phyloP scores from a whole-genome alignment of 2,113 vertebrate genomes.

The Ceuthmochares aereus region DNA sequence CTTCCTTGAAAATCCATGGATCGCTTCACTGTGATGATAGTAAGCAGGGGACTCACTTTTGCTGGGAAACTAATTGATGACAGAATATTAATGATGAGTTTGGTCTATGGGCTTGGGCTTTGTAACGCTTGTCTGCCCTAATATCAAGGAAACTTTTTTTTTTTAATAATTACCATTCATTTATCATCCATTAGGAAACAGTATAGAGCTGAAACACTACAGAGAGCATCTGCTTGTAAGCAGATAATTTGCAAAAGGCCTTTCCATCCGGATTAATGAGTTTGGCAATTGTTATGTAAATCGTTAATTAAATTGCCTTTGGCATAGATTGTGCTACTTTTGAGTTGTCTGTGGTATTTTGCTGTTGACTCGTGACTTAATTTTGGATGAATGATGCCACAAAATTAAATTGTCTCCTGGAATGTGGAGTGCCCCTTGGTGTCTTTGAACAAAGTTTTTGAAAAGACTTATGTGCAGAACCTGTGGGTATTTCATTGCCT shows the following conservation, averaged over 20 bases:
- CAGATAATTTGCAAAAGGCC: not conserved
- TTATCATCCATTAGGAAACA: not conserved
- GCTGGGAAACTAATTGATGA: not conserved
- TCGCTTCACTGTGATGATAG: accelerated
- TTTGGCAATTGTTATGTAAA: conserved; percentile 50
- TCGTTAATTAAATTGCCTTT: conserved; percentile 13
- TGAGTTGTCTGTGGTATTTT: not conserved
- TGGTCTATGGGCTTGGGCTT: not conserved
- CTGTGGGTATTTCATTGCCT: not conserved
- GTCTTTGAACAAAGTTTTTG: not conserved
- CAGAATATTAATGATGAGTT: not conserved
- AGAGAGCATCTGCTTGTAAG: not conserved
- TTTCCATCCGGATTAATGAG: conserved; percentile 8
- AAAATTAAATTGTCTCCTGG: not conserved
- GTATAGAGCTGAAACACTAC: not conserved
- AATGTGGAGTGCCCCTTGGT: not conserved
- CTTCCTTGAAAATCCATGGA: not conserved
- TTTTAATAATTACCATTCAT: not conserved
- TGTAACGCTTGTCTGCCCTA: not conserved
- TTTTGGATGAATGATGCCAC: not conserved
- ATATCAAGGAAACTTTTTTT: not conserved
- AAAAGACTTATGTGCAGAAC: not conserved
- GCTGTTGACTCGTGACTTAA: not conserved
- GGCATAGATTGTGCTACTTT: not conserved
- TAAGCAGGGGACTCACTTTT: not conserved